Conservation (phyloP, 1,140 invertebrate genomes). For the Druon quercuslanigerum region DNA sequence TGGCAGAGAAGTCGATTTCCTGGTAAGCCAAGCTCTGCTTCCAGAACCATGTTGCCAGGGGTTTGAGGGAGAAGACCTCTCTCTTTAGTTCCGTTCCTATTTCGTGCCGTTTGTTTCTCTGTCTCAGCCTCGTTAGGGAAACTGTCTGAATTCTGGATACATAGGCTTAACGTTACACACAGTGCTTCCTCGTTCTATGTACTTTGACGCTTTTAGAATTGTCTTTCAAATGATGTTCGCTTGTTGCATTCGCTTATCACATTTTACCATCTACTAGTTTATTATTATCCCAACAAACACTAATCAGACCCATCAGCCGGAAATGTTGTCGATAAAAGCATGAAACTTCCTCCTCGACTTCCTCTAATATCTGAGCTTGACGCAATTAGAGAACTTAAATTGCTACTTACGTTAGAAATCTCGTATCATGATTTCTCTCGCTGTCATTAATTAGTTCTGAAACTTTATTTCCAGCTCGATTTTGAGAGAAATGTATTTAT, state of each 20-base stretch:
- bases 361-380: neutral
- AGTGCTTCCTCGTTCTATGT: neutral
- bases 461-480: neutral
- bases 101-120: conserved; percentile 38
- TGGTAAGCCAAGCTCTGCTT: conserved; percentile 47
- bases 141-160: neutral
- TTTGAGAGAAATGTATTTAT: too few species aligned
- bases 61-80: neutral
- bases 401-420: neutral
- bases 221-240: conserved; percentile 27
- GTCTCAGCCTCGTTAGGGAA: conserved; percentile 46
- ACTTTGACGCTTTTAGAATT: conserved; percentile 27
- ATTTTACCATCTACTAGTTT: conserved; percentile 22
- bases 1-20: conserved; percentile 60
- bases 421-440: neutral
- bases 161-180: conserved; percentile 30
- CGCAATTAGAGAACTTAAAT: conserved; percentile 20
- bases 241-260: conserved; percentile 21
- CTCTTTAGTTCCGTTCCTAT: conserved; percentile 40
- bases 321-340: conserved; percentile 9
- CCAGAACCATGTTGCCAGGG: neutral
- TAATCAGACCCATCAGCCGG: conserved; percentile 12
- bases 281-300: conserved; percentile 24
- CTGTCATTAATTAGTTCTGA: conserved; percentile 4
- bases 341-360: neutral